Evolutionary conservation across 2,113 vertebrate genomes (phyloP).

Genomic region (Caretta caretta): DNA sequence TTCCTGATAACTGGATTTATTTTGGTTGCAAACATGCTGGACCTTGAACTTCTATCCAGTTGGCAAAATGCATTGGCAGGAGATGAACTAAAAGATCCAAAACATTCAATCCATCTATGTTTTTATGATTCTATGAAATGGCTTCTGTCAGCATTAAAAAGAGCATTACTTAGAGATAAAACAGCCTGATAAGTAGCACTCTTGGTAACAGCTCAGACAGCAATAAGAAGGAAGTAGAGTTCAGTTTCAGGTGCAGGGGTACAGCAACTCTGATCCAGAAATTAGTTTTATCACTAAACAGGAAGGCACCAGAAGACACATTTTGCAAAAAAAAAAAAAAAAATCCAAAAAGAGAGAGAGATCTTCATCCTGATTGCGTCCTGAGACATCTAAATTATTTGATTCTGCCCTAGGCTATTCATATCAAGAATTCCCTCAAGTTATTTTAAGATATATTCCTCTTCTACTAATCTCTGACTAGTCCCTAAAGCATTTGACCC

Average conservation of each 20-base stretch:
- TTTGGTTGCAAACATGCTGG: neutral
- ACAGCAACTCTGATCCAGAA: neutral
- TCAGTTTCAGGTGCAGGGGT: neutral
- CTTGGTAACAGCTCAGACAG: neutral
- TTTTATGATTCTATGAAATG: neutral
- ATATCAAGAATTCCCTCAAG: neutral
- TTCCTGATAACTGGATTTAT: neutral
- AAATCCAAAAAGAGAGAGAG: neutral
- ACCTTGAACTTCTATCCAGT: neutral
- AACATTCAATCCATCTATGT: neutral
- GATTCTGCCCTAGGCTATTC: neutral
- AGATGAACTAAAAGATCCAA: neutral
- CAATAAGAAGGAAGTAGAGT: neutral
- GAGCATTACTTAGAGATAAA: neutral
- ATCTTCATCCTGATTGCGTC: neutral
- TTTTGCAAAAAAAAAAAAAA: neutral
- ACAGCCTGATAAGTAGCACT: neutral
- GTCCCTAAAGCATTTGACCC: neutral
- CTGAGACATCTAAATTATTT: neutral
- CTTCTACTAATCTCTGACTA: neutral
- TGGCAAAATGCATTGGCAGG: neutral
- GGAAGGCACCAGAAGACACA: neutral
- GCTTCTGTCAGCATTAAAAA: neutral
- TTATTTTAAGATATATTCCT: neutral
- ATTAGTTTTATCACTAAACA: neutral